Conservation (phyloP, 1,140 invertebrate species). For the Dermatophagoides farinae region DNA sequence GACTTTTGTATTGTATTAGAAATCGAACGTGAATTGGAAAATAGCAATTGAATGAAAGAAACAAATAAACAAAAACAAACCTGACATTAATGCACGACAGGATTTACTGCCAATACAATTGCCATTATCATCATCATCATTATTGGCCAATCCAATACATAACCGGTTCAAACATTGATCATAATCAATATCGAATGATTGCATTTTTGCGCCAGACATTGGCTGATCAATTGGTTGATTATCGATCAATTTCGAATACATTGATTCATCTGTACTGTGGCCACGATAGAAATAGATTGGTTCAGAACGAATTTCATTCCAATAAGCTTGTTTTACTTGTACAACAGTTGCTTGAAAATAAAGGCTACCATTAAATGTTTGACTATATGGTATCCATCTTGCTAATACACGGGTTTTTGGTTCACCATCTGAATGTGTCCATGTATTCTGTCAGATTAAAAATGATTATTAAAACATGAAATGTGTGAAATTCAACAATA, state of each 20-base stretch:
- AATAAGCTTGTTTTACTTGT: slow-evolving; percentile 5
- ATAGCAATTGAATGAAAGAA: neutral
- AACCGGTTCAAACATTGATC: neutral
- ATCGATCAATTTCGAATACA: neutral
- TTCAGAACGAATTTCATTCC: neutral
- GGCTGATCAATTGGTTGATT: neutral
- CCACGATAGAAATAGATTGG: neutral
- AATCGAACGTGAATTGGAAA: neutral
- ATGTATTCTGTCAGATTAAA: neutral
- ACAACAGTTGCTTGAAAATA: slow-evolving; percentile 4
- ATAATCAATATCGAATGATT: neutral
- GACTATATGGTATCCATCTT: neutral
- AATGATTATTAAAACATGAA: no score
- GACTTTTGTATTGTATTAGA: no score
- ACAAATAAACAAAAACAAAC: neutral
- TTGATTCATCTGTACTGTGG: neutral
- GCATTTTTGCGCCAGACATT: neutral
- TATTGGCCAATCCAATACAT: neutral
- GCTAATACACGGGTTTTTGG: neutral
- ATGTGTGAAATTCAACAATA: neutral
- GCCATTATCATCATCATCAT: neutral
- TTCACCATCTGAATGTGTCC: neutral
- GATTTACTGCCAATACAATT: neutral
- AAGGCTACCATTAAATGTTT: neutral
- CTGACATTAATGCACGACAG: neutral